phyloP scores from a whole-genome alignment of 2,113 vertebrate species.

The Rhadina sibilatrix region DNA sequence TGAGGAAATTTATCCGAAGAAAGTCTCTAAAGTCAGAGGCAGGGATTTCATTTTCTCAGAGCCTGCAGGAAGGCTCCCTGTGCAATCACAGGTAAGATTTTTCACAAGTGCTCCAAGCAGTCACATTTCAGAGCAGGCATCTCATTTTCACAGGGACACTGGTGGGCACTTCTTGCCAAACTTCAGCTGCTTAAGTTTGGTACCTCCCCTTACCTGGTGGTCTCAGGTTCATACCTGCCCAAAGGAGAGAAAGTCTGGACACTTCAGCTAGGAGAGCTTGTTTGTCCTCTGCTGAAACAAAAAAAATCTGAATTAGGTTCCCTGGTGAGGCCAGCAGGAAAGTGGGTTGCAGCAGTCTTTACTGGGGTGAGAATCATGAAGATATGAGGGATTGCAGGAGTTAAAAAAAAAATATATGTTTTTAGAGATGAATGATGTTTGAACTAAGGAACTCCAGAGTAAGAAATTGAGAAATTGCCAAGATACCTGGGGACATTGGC shows the following conservation, averaged over 20 bases:
- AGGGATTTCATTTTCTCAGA: not conserved
- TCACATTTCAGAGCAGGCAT: not conserved
- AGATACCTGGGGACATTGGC: too few species aligned
- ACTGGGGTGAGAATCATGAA: not conserved
- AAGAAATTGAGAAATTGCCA: not conserved
- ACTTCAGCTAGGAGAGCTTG: not conserved
- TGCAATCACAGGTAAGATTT: not conserved
- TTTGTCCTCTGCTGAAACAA: not conserved
- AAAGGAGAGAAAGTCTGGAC: not conserved
- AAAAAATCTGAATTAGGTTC: not conserved
- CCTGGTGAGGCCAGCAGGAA: not conserved
- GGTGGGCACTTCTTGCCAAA: not conserved
- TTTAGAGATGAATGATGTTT: not conserved
- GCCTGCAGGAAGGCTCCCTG: not conserved
- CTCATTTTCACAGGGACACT: accelerated
- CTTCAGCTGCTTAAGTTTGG: not conserved
- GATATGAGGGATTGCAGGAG: not conserved
- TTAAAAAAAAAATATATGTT: not conserved
- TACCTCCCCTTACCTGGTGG: not conserved
- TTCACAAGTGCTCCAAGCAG: not conserved
- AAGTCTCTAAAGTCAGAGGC: not conserved
- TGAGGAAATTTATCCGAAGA: not conserved
- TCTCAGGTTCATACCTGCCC: not conserved
- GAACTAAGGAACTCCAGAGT: not conserved
- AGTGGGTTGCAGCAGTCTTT: not conserved